Percentiles rank a stretch among this genome's conserved stretches.
Conservation (phyloP, 2,797 vertebrate species). For the Enteromius trimaculatus region DNA sequence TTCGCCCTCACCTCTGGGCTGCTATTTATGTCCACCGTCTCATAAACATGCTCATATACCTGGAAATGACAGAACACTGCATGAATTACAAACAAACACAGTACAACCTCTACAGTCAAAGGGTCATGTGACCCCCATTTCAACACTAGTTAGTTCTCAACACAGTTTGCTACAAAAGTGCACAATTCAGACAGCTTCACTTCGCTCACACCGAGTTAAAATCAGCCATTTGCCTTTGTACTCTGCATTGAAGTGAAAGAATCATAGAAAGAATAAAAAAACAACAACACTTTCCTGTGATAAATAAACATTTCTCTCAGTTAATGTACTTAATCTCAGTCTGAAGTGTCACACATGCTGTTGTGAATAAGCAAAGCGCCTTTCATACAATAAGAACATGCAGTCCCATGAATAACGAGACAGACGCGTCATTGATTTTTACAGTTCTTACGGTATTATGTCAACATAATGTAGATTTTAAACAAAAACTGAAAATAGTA, state of each 20-base stretch:
- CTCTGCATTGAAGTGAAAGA: not conserved
- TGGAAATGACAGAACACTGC: conserved; percentile 57
- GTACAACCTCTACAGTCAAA: not conserved
- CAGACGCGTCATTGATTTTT: not conserved
- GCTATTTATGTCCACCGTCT: conserved; percentile 98
- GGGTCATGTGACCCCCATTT: not conserved
- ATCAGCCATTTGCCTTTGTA: not conserved
- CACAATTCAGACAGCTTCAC: not conserved
- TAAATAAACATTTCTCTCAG: not conserved
- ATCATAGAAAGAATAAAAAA: not conserved
- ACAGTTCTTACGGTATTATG: not conserved
- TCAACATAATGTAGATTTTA: not conserved
- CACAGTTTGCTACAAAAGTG: not conserved
- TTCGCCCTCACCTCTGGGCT: conserved; percentile 97
- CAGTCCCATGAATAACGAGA: not conserved
- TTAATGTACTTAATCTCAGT: not conserved
- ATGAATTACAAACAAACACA: conserved; percentile 1
- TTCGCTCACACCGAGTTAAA: not conserved
- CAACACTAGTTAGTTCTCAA: not conserved
- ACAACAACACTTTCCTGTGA: not conserved
- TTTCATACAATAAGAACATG: not conserved
- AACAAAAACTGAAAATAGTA: not conserved
- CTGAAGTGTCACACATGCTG: not conserved
- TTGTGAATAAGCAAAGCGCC: not conserved
- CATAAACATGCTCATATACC: conserved; percentile 99